These are phyloP conservation scores for Lepisosteus oculatus DNA, from an alignment of 2,113 vertebrate genomes.

Conservation along the genomic window DNA sequence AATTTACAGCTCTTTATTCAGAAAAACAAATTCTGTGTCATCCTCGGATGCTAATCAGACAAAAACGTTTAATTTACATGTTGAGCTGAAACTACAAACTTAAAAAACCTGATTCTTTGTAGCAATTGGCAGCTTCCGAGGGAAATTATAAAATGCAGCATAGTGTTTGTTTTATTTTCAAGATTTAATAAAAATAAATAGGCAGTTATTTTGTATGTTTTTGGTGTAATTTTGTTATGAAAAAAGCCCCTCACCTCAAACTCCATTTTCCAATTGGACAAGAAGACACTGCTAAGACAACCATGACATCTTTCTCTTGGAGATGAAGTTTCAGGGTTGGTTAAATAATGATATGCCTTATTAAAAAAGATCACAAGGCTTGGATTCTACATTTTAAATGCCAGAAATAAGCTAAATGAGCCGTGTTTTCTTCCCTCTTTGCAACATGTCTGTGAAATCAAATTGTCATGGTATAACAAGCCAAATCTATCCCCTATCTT, in stretches of 20 bases:
- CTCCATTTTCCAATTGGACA: neutral
- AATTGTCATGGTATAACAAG: constrained; percentile 19
- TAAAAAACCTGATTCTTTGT: no score
- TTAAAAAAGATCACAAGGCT: constrained; percentile 20
- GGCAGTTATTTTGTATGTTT: no score
- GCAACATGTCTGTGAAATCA: constrained; percentile 21
- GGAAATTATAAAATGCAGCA: no score
- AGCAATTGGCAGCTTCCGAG: no score
- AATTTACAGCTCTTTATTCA: no score
- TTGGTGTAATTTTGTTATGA: no score
- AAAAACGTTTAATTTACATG: no score
- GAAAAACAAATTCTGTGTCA: no score
- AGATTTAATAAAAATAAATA: no score
- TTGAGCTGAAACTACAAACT: no score
- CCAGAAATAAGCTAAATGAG: neutral
- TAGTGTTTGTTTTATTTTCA: no score
- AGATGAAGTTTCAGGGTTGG: constrained; percentile 6
- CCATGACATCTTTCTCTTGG: neutral
- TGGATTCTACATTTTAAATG: constrained; percentile 5
- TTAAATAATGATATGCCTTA: constrained; percentile 13
- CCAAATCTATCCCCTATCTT: constrained; percentile 5
- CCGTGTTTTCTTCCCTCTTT: neutral
- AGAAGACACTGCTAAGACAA: neutral
- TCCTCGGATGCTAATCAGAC: no score
- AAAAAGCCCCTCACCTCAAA: neutral